Conservation (phyloP, 2,113 vertebrate species). For the Tringa solitaria region DNA sequence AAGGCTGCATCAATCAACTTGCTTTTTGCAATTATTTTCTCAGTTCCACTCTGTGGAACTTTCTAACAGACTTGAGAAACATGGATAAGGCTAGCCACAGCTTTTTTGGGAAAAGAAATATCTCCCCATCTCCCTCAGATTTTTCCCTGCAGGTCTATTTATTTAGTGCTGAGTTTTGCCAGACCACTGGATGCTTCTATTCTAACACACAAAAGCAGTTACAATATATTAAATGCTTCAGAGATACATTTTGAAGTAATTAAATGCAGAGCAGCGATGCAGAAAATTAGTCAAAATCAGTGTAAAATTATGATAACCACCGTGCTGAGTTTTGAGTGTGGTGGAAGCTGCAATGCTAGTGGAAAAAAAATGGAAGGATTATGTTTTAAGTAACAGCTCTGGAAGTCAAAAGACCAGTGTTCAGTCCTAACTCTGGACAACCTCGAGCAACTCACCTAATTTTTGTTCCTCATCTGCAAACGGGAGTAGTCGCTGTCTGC, state of each 20-base stretch:
- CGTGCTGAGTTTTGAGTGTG: not conserved
- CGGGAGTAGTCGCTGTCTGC: fast-evolving
- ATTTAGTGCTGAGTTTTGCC: slow-evolving; percentile 49
- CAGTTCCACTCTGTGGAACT: not conserved
- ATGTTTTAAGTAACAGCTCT: not conserved
- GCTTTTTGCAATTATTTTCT: not conserved
- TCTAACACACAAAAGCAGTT: slow-evolving; percentile 10
- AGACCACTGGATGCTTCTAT: slow-evolving; percentile 32
- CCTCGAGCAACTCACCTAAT: not conserved
- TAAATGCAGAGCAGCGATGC: slow-evolving; percentile 18
- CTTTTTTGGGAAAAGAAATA: slow-evolving; percentile 2
- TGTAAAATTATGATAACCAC: slow-evolving; percentile 40
- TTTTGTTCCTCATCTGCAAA: not conserved
- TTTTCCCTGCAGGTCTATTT: slow-evolving; percentile 28
- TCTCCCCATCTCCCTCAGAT: not conserved
- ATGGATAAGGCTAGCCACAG: not conserved
- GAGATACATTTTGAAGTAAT: slow-evolving; percentile 48
- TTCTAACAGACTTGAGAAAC: not conserved
- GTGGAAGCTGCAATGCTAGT: not conserved
- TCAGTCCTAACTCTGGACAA: not conserved
- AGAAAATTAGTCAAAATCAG: slow-evolving; percentile 56
- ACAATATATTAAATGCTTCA: slow-evolving; percentile 14
- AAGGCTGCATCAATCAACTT: not conserved
- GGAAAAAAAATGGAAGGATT: not conserved
- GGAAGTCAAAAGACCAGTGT: not conserved